Conservation (phyloP, 92 coral and sea anemone species). For the Virgularia gustaviana region DNA sequence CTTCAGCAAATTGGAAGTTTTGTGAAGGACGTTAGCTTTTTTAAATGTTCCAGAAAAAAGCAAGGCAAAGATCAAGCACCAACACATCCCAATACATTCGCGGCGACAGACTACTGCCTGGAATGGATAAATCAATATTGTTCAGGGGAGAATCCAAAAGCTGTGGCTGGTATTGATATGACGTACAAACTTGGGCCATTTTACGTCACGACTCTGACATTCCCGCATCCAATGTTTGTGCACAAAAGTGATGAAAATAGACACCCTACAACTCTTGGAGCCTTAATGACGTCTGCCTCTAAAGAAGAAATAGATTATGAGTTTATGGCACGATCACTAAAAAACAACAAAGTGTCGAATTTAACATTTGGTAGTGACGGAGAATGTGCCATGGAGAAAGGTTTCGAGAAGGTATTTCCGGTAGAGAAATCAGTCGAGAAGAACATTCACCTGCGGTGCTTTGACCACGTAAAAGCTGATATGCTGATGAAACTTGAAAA, state of each 20-base stretch:
- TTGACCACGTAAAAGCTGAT: conserved; percentile 48
- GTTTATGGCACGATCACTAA: conserved; percentile 11
- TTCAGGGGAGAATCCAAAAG: conserved; percentile 18
- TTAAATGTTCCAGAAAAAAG: background rate
- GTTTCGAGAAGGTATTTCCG: conserved; percentile 50
- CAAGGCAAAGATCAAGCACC: background rate
- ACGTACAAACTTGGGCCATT: conserved; percentile 35
- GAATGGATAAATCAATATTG: conserved; percentile 48
- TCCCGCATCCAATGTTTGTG: conserved; percentile 26
- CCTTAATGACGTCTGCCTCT: conserved; percentile 19
- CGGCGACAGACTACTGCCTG: conserved; percentile 41
- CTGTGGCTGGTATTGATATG: conserved; percentile 21
- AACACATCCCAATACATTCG: conserved; percentile 53
- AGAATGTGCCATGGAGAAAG: conserved; percentile 17
- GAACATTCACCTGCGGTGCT: conserved; percentile 60
- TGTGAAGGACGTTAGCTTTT: conserved; percentile 13
- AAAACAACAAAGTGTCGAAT: background rate
- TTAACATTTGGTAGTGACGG: conserved; percentile 19
- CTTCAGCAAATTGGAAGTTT: conserved; percentile 15
- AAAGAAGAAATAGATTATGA: conserved; percentile 6
- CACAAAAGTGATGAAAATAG: background rate
- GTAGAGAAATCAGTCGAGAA: conserved; percentile 8
- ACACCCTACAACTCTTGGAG: conserved; percentile 25
- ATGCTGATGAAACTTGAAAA: conserved; percentile 32
- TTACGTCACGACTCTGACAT: conserved; percentile 24